Evolutionary conservation across 2,113 vertebrate genomes (phyloP).

Genomic region (Stegastes partitus): DNA sequence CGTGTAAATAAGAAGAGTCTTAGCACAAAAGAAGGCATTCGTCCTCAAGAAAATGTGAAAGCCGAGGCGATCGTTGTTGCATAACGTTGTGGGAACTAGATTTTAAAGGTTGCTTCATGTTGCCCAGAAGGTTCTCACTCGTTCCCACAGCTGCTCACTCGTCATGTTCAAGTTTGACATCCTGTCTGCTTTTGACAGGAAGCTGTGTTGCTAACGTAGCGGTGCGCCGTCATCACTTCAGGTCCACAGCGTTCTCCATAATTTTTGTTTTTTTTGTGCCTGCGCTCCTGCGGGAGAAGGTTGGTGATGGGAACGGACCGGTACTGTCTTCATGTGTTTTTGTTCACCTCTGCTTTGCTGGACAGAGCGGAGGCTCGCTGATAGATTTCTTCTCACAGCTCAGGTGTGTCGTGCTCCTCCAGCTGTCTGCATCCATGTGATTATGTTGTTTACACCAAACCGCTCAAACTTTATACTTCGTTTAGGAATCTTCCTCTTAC

Average conservation of each 20-base stretch:
- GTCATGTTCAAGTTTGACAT: constrained; percentile 5
- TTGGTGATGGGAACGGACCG: constrained; percentile 25
- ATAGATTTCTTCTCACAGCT: constrained; percentile 9
- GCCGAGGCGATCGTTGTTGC: background rate
- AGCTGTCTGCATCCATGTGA: background rate
- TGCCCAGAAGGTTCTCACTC: constrained; percentile 10
- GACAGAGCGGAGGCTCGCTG: constrained; percentile 65
- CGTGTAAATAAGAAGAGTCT: background rate
- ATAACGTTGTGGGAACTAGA: constrained; percentile 11
- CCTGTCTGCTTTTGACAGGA: constrained; percentile 46
- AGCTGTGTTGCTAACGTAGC: constrained; percentile 10
- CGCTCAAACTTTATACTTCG: constrained; percentile 4
- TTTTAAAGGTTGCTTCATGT: constrained; percentile 27
- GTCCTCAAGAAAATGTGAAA: background rate
- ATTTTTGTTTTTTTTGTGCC: constrained; percentile 43
- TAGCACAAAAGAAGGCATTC: constrained; percentile 37
- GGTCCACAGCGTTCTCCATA: background rate
- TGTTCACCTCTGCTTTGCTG: constrained; percentile 64
- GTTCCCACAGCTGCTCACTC: constrained; percentile 8
- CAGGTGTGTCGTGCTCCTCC: background rate
- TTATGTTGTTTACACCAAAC: constrained; percentile 9
- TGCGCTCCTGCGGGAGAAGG: constrained; percentile 25
- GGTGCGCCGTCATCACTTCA: constrained; percentile 8
- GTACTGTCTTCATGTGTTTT: constrained; percentile 8
- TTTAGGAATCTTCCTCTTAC: constrained; percentile 5